Base-by-base conservation (phyloP, 2,797 vertebrate genomes). In the Sibirionetta formosa region DNA sequence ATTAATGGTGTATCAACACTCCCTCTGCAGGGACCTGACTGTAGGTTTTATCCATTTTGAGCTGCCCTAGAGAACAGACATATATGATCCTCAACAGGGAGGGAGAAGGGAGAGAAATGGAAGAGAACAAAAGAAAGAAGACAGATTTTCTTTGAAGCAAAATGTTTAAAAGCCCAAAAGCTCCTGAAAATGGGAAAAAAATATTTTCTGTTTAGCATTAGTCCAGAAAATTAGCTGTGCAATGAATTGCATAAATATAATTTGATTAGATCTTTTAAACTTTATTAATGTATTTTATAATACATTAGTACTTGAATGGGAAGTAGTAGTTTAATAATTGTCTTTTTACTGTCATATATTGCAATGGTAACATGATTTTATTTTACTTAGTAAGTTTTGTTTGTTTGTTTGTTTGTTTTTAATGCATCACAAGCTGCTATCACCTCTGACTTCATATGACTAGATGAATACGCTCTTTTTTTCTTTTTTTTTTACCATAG, bases 1-100 rank as follows among this genome's bases (percentile, higher is more conserved):
- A 95, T 92, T 90, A 92, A 94, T 69, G 86, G 69, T 69, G 29
- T 56, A 93, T 84, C 86, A 93, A 79, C 87, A 85, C 33, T 80
- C 12, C 7, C 60, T 73, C 93, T 77, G 75, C 71, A 92, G 93
- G 68, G 71, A 89, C 33, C 51, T 70, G 51, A 9, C 78, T 86
- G 61, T 60, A 58, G 14, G 12, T 54, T 91, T 96, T 80, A 42
- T 70, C 16, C 0, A 0, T 79, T 63, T 60, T 89, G 44, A 88
- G 53, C 16, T 48, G 68, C 42, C 60, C n/a, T 27, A 26, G 53
- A 87, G 38, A 90, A 6, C n/a, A 82, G 24, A 13, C 42, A 51
- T 7, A 93, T 80, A n/a, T 85, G 29, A 69, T 65, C 38, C n/a
- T 70, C 7, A 10, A 27, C 2, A 9, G 19, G 9, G 14, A 1